Conservation (phyloP, 2,888 invertebrate genomes). For the Eupeodes latifasciatus region DNA sequence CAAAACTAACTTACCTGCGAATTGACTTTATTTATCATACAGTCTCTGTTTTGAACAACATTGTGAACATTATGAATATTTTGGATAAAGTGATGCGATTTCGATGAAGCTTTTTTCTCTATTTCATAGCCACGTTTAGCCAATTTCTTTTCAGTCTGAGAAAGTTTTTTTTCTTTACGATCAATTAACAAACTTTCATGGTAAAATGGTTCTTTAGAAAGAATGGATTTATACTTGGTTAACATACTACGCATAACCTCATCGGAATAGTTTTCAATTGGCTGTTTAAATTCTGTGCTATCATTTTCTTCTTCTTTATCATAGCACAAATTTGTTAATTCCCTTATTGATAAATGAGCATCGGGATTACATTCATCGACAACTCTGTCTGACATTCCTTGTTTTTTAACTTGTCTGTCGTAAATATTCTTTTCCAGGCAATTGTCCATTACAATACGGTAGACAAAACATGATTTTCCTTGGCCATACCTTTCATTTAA, state of each 20-base stretch:
- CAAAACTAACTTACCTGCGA: conserved; percentile 40
- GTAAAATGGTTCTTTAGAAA: conserved; percentile 95
- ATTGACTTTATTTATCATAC: conserved; percentile 37
- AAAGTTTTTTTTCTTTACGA: conserved; percentile 96
- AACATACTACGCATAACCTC: conserved; percentile 91
- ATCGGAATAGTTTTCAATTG: conserved; percentile 87
- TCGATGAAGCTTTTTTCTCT: conserved; percentile 93
- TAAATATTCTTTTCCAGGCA: conserved; percentile 99
- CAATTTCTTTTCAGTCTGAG: conserved; percentile 95
- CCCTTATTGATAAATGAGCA: conserved; percentile 94
- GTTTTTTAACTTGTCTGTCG: conserved; percentile 98
- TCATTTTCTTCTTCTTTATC: conserved; percentile 95
- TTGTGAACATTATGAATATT: conserved; percentile 49
- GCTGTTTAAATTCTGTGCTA: conserved; percentile 88
- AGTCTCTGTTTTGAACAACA: conserved; percentile 50
- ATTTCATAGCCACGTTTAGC: conserved; percentile 96
- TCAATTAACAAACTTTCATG: conserved; percentile 98
- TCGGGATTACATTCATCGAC: conserved; percentile 99
- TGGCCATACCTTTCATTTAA: conserved; percentile 91
- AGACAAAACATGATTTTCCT: conserved; percentile 96
- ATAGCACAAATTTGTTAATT: conserved; percentile 94
- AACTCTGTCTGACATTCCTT: conserved; percentile 98
- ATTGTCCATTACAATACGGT: conserved; percentile 98
- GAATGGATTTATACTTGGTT: conserved; percentile 86
- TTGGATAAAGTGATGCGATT: conserved; percentile 81